A percentile compares a stretch with the other conserved stretches of the same genome.
These are phyloP conservation scores for Teinopalpus imperialis DNA, from an alignment of 2,888 invertebrate genomes.

Conservation along the genomic window DNA sequence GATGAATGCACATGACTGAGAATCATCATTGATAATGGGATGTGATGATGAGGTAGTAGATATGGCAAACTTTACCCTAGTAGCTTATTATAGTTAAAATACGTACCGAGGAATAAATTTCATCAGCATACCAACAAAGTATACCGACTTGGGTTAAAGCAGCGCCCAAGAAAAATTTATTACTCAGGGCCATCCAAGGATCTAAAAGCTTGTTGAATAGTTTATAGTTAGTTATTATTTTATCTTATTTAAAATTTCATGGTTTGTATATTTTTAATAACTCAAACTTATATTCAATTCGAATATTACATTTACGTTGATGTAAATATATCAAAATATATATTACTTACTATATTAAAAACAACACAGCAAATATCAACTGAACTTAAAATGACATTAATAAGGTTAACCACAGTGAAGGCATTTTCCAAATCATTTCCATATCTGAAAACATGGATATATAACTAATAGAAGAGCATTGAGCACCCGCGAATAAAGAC, in stretches of 20 bases:
- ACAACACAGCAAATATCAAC: conserved; percentile 65
- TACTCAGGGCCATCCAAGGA: conserved; percentile 62
- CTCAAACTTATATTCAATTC: no score
- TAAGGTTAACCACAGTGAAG: conserved; percentile 59
- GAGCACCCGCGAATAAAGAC: no score
- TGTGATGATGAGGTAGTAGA: no score
- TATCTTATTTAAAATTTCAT: no score
- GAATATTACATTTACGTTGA: no score
- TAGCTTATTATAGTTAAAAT: no score
- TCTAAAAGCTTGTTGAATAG: conserved; percentile 50
- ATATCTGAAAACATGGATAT: conserved; percentile 46
- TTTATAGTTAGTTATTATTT: no score
- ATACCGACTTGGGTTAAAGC: conserved; percentile 64
- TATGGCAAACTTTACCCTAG: no score
- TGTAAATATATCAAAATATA: no score
- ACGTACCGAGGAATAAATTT: conserved; percentile 61
- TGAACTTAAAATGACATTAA: conserved; percentile 63
- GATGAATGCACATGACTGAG: no score
- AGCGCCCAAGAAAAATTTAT: conserved; percentile 63
- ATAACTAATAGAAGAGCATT: neutral
- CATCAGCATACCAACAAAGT: conserved; percentile 68
- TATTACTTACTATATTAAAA: conserved; percentile 56
- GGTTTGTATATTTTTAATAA: no score
- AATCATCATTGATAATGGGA: no score
- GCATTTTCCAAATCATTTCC: conserved; percentile 59